phyloP scores from a whole-genome alignment of 2,113 vertebrate species.

The Promerops cafer region DNA sequence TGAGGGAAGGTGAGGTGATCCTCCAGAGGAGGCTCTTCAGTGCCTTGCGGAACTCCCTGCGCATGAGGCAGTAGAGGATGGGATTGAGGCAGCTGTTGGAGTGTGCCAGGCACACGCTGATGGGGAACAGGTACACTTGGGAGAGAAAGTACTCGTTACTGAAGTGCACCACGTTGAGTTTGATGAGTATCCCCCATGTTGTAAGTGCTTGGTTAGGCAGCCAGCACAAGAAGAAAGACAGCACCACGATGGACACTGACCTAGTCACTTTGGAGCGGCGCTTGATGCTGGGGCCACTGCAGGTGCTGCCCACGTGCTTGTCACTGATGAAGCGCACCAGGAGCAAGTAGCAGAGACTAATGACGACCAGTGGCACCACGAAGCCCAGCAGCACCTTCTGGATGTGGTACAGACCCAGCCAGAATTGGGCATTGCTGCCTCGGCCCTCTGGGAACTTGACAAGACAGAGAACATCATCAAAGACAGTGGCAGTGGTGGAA shows the following conservation, averaged over 20 bases:
- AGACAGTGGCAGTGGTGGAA: slow-evolving; percentile 84
- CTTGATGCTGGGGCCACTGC: slow-evolving; percentile 74
- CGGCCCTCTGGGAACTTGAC: slow-evolving; percentile 83
- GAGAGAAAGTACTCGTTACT: slow-evolving; percentile 88
- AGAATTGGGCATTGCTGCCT: slow-evolving; percentile 81
- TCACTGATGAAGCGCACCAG: slow-evolving; percentile 83
- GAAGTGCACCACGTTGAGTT: slow-evolving; percentile 90
- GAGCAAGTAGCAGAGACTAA: slow-evolving; percentile 86
- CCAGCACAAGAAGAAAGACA: slow-evolving; percentile 96
- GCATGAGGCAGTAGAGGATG: slow-evolving; percentile 91
- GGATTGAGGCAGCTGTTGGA: slow-evolving; percentile 98
- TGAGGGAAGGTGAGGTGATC: slow-evolving; percentile 80
- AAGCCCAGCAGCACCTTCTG: slow-evolving; percentile 94
- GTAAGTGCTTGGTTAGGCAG: slow-evolving; percentile 95
- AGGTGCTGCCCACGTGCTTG: slow-evolving; percentile 1
- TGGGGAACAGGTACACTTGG: slow-evolving; percentile 89
- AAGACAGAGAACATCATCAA: slow-evolving; percentile 87
- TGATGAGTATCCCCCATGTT: slow-evolving; percentile 90
- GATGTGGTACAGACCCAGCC: slow-evolving; percentile 89
- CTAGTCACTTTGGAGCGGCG: slow-evolving; percentile 90
- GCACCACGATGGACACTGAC: slow-evolving; percentile 90
- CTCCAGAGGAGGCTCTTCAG: slow-evolving; percentile 87
- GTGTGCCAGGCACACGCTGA: slow-evolving; percentile 93
- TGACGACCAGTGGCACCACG: slow-evolving; percentile 80
- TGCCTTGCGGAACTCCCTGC: slow-evolving; percentile 90